Evolutionary conservation across 2,113 vertebrate genomes (phyloP).

Genomic region (Patagioenas fasciata): DNA sequence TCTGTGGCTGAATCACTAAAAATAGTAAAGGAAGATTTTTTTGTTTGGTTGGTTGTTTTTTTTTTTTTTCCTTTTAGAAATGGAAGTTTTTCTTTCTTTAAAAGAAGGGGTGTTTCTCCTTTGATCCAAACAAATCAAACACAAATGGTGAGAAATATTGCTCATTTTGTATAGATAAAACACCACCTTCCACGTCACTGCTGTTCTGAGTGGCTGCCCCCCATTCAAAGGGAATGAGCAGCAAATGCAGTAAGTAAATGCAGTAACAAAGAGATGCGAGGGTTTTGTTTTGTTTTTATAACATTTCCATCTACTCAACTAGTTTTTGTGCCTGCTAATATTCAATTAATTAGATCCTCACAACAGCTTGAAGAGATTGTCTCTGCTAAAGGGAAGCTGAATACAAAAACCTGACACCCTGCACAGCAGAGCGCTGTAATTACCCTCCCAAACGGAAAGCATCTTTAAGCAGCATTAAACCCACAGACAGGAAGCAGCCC

Average conservation of each 20-base stretch:
- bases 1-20: not conserved
- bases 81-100: not conserved
- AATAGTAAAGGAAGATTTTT: not conserved
- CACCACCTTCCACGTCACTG: not conserved
- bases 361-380: not conserved
- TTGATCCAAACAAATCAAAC: conserved; percentile 24
- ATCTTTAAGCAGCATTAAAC: not conserved
- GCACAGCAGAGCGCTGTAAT: not conserved
- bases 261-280: not conserved
- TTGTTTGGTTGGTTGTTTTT: too few relatives aligned
- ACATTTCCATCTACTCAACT: not conserved
- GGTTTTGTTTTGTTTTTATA: not conserved
- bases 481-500: not conserved
- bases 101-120: not conserved
- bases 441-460: not conserved
- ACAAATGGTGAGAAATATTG: not conserved
- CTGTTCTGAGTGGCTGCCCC: not conserved
- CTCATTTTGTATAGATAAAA: not conserved
- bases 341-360: not conserved
- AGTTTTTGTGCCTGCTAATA: not conserved
- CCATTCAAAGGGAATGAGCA: not conserved
- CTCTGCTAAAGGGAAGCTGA: not conserved
- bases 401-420: not conserved
- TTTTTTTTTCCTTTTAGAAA: not conserved
- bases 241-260: not conserved